Percentiles rank a stretch among this genome's conserved stretches.
Evolutionary conservation across 2,113 vertebrate species (phyloP).

Genomic region (Micronycteris hirsuta): DNA sequence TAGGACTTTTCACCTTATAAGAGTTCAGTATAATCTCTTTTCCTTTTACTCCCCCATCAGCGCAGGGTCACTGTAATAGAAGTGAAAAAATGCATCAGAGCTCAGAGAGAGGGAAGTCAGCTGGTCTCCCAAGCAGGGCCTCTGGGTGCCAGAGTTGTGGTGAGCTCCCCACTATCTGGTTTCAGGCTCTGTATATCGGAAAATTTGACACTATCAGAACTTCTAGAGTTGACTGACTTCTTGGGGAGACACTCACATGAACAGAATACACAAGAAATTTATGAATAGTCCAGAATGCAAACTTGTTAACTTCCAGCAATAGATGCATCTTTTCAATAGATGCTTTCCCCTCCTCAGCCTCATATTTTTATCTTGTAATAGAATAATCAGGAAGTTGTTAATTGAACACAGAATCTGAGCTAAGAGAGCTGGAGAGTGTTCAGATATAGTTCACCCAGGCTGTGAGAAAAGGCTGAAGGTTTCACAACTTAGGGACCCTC

Average conservation of each 20-base stretch:
- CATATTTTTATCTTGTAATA: not conserved
- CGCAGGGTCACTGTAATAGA: not conserved
- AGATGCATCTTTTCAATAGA: not conserved
- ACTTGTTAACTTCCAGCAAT: not conserved
- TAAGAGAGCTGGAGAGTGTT: not conserved
- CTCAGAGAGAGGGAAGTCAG: not conserved
- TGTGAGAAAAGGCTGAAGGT: not conserved
- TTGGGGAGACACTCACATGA: not conserved
- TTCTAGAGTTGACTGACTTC: not conserved
- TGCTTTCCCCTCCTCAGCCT: not conserved
- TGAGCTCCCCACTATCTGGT: not conserved
- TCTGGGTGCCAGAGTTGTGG: not conserved
- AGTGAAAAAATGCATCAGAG: not conserved
- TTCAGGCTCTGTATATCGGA: not conserved
- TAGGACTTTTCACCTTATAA: not conserved
- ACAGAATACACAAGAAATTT: not conserved
- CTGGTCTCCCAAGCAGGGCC: not conserved
- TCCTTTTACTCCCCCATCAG: not conserved
- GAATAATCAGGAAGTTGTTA: not conserved
- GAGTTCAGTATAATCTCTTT: not conserved
- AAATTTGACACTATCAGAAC: not conserved
- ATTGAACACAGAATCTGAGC: not conserved
- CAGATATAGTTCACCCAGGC: not conserved
- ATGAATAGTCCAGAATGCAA: not conserved
- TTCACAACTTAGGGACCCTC: not conserved